Conservation (phyloP, 2,888 invertebrate species). For the Alentia gelatinosa region DNA sequence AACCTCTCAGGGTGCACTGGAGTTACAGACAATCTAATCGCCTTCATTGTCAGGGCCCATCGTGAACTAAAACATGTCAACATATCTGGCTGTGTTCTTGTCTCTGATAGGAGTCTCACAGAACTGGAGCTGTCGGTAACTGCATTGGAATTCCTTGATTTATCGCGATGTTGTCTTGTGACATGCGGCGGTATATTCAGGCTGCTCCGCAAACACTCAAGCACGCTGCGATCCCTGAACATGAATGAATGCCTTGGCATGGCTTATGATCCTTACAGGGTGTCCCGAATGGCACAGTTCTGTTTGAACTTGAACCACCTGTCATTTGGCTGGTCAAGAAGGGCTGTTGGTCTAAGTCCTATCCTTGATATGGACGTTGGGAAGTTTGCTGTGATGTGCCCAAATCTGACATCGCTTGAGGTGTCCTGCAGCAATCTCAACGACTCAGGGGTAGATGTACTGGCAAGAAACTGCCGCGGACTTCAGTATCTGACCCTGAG, state of each 20-base stretch:
- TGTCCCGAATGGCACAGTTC: background rate
- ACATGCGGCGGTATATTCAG: background rate
- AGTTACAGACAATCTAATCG: background rate
- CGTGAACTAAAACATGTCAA: background rate
- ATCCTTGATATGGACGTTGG: background rate
- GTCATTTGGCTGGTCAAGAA: background rate
- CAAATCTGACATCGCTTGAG: background rate
- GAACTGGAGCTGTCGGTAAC: background rate
- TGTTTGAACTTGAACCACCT: background rate
- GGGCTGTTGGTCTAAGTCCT: background rate
- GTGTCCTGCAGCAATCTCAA: background rate
- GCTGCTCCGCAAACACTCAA: background rate
- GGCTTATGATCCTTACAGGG: background rate
- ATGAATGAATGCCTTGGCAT: background rate
- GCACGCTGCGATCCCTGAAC: background rate
- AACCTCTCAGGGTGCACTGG: background rate
- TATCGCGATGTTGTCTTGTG: background rate
- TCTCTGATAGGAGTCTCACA: background rate
- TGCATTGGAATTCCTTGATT: background rate
- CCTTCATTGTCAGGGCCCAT: background rate
- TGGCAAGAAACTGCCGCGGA: background rate
- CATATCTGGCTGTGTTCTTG: background rate
- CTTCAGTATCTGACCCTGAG: background rate
- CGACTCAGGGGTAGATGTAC: background rate
- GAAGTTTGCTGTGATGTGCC: background rate